Conservation (phyloP, 2,888 invertebrate species). For the Lasioglossum malachurum region DNA sequence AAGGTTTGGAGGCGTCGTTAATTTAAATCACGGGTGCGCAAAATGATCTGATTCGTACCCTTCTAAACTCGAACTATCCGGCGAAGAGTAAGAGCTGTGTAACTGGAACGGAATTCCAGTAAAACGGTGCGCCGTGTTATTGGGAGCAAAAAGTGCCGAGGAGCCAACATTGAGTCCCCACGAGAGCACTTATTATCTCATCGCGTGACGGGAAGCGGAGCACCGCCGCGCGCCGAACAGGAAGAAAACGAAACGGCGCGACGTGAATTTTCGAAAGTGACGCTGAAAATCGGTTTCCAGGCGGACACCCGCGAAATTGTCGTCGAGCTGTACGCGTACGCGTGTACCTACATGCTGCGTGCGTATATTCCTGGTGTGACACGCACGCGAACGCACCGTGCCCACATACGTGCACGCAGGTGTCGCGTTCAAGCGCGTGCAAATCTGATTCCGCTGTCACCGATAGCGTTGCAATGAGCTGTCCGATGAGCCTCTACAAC, state of each 20-base stretch:
- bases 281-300: slow-evolving; percentile 21
- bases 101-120: neutral
- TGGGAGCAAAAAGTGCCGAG: slow-evolving; percentile 1
- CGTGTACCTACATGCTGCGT: slow-evolving; percentile 14
- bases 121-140: slow-evolving; percentile 8
- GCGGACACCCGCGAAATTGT: slow-evolving; percentile 19
- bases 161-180: neutral
- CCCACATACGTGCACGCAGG: slow-evolving; percentile 51
- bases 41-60: neutral
- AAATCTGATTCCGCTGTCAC: slow-evolving; percentile 47
- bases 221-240: neutral
- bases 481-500: neutral
- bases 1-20: neutral
- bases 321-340: neutral
- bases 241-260: neutral
- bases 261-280: slow-evolving; percentile 29
- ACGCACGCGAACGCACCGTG: slow-evolving; percentile 41
- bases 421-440: slow-evolving; percentile 53
- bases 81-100: neutral
- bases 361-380: slow-evolving; percentile 29
- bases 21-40: neutral
- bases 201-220: slow-evolving; percentile 9
- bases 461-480: slow-evolving; percentile 33
- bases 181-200: slow-evolving; percentile 22
- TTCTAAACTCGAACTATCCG: neutral